Evolutionary conservation across 92 coral and sea anemone species (phyloP).

Genomic region (Pocillopora meandrina): DNA sequence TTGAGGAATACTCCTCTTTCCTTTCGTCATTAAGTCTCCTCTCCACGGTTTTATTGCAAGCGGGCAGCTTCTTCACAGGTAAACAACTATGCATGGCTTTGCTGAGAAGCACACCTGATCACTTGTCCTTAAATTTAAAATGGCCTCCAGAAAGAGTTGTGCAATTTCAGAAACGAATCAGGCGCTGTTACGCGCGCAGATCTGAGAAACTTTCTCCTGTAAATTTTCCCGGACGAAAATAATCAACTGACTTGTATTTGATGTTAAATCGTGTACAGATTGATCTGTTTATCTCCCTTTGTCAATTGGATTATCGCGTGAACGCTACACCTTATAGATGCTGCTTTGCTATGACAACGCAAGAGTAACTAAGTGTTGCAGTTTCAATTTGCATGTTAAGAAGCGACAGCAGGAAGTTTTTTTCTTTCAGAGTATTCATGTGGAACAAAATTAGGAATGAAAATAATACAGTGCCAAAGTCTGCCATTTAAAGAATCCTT

Average conservation of each 20-base stretch:
- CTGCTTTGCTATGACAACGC: conserved; percentile 46
- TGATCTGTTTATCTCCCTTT: background rate
- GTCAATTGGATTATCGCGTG: conserved; percentile 12
- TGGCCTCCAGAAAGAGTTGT: conserved; percentile 14
- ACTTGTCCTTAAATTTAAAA: background rate
- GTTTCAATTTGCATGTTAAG: conserved; percentile 28
- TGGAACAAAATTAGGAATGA: conserved; percentile 18
- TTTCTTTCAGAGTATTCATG: conserved; percentile 26
- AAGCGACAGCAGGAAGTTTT: conserved; percentile 6
- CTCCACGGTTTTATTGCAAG: conserved; percentile 42
- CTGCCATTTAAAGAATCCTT: background rate
- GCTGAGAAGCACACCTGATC: no score
- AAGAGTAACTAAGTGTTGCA: no score
- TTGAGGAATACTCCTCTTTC: conserved; percentile 1
- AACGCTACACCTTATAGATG: background rate
- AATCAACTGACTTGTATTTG: background rate
- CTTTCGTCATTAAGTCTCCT: conserved; percentile 27
- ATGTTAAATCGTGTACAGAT: background rate
- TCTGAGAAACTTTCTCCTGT: background rate
- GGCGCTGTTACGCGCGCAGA: background rate
- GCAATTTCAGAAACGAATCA: background rate
- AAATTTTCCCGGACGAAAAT: background rate
- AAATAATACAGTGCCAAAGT: background rate
- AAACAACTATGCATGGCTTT: conserved; percentile 38
- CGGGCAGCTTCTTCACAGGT: conserved; percentile 38